phyloP scores from a whole-genome alignment of 1,140 invertebrate genomes.

The Dysdera silvatica region DNA sequence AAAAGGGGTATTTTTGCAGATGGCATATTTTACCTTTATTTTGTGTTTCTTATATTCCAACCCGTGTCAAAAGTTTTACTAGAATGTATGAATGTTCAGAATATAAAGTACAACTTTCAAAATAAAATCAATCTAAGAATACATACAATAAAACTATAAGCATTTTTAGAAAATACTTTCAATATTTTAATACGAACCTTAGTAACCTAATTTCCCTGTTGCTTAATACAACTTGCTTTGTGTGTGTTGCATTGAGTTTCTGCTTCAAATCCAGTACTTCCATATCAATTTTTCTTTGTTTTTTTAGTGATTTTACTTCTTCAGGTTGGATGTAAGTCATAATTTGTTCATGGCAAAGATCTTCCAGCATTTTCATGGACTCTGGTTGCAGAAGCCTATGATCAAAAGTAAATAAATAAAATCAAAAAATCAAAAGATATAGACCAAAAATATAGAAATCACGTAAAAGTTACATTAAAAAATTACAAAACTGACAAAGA shows the following conservation, averaged over 20 bases:
- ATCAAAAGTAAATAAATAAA: neutral
- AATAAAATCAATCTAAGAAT: too few relatives aligned
- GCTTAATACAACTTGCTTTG: conserved; percentile 72
- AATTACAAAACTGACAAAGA: neutral
- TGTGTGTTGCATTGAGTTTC: conserved; percentile 56
- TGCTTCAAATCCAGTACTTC: conserved; percentile 78
- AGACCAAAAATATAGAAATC: neutral
- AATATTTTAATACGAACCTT: conserved; percentile 54
- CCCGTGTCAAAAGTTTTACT: too few relatives aligned
- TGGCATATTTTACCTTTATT: too few relatives aligned
- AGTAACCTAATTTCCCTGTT: conserved; percentile 83
- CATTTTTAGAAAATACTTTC: too few relatives aligned
- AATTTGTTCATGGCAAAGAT: conserved; percentile 80
- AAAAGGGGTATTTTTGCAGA: too few relatives aligned
- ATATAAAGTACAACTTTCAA: too few relatives aligned
- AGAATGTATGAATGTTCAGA: too few relatives aligned
- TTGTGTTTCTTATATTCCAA: too few relatives aligned
- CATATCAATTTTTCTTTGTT: conserved; percentile 78
- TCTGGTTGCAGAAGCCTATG: conserved; percentile 53
- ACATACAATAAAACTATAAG: too few relatives aligned
- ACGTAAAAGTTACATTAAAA: neutral
- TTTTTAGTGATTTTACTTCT: conserved; percentile 74
- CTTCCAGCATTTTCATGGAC: conserved; percentile 61
- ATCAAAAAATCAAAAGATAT: neutral
- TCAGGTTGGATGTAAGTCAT: conserved; percentile 73